Evolutionary conservation across 2,888 invertebrate genomes (phyloP).

Genomic region (Pomacea canaliculata): DNA sequence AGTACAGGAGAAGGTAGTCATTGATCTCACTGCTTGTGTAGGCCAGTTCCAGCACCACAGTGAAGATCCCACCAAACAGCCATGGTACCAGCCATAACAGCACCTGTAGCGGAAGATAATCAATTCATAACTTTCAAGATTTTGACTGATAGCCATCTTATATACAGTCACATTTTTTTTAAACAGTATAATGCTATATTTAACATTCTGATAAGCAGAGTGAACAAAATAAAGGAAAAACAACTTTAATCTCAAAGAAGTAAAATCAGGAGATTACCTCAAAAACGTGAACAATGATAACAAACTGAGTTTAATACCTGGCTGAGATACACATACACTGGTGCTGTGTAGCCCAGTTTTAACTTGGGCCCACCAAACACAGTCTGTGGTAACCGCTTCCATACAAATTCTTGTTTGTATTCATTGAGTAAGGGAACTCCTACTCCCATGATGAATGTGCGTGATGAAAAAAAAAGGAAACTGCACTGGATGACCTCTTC

Average conservation of each 20-base stretch:
- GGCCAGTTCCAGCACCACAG: constrained; percentile 55
- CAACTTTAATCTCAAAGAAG: background rate
- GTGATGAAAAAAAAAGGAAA: background rate
- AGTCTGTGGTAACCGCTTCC: constrained; percentile 66
- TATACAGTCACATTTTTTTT: background rate
- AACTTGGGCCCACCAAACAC: constrained; percentile 66
- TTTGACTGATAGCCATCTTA: too few relatives aligned
- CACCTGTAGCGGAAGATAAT: constrained; percentile 32
- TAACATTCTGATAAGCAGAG: background rate
- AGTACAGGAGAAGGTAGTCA: constrained; percentile 41
- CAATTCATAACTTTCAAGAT: too few relatives aligned
- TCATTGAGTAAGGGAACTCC: constrained; percentile 65
- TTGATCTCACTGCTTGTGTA: constrained; percentile 44
- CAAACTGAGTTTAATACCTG: constrained; percentile 38
- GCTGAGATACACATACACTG: constrained; percentile 60
- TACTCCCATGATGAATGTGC: constrained; percentile 54
- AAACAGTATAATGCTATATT: background rate
- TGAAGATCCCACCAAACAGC: constrained; percentile 62
- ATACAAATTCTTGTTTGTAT: constrained; percentile 65
- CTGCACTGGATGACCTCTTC: background rate
- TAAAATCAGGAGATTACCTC: background rate
- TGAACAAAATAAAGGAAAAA: background rate
- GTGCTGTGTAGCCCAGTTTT: constrained; percentile 61
- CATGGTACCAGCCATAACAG: constrained; percentile 61
- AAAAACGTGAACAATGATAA: background rate